phyloP scores from a whole-genome alignment of 2,113 vertebrate genomes.

The Murina feae region DNA sequence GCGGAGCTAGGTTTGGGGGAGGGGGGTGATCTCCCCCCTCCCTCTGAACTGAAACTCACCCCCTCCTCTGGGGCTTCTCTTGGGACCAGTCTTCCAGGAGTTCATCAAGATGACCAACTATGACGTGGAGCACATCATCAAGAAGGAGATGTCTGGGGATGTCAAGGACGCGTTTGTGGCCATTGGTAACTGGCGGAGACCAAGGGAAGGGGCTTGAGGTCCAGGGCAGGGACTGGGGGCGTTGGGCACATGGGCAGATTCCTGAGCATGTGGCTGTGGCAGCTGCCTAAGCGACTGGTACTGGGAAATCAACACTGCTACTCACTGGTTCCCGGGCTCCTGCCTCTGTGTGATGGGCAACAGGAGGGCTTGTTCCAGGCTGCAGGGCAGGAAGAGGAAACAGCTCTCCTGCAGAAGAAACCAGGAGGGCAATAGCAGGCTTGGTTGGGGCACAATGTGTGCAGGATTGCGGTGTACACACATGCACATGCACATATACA shows the following conservation, averaged over 20 bases:
- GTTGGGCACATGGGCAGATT: neutral
- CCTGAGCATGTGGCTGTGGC: neutral
- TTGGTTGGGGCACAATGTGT: neutral
- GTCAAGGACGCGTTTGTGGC: conserved; percentile 89
- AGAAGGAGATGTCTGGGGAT: conserved; percentile 95
- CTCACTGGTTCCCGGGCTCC: neutral
- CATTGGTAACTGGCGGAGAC: conserved; percentile 84
- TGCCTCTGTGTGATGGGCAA: neutral
- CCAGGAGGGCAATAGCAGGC: neutral
- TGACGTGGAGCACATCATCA: conserved; percentile 94
- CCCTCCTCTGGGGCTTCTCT: neutral
- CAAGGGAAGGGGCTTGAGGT: neutral
- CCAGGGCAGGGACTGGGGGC: neutral
- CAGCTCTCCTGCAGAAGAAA: neutral
- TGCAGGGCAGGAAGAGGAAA: neutral
- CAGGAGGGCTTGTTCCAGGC: neutral
- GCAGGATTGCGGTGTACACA: neutral
- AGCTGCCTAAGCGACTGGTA: neutral
- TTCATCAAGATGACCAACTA: conserved; percentile 94
- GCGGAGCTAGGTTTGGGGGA: neutral
- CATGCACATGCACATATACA: accelerated
- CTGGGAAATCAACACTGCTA: neutral
- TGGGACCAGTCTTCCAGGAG: conserved; percentile 93
- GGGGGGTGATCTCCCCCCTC: too few relatives aligned
- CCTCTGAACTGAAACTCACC: neutral